Conservation (phyloP, 1,140 invertebrate species). For the Lethrus apterus region DNA sequence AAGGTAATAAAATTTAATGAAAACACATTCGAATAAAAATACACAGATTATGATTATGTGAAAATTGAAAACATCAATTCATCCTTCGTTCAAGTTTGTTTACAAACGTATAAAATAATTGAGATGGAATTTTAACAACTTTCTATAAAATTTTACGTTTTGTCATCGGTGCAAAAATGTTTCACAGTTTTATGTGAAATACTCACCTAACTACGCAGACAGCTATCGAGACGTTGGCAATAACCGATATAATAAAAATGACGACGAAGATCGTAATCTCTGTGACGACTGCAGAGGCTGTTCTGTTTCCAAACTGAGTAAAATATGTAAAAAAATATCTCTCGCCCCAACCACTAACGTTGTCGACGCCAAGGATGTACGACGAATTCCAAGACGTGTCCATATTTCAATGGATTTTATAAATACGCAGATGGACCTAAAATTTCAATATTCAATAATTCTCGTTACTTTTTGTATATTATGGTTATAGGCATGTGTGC, state of each 20-base stretch:
- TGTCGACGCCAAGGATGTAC: conserved; percentile 38
- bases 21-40: neutral
- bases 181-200: neutral
- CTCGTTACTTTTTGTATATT: too few species aligned
- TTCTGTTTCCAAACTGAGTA: conserved; percentile 37
- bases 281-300: conserved; percentile 18
- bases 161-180: neutral
- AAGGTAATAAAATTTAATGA: neutral
- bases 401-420: too few species aligned
- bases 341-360: conserved; percentile 37
- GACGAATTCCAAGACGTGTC: conserved; percentile 36
- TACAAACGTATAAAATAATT: neutral
- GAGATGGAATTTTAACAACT: neutral
- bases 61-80: neutral
- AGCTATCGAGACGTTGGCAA: conserved; percentile 37
- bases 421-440: too few species aligned
- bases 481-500: too few species aligned
- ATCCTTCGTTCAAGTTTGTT: neutral
- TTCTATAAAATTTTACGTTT: neutral
- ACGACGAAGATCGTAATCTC: conserved; percentile 30
- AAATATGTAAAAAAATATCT: conserved; percentile 45
- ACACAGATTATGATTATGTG: neutral
- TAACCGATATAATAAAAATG: conserved; percentile 37
- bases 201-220: conserved; percentile 35
- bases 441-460: too few species aligned